Percentiles rank a stretch among this genome's conserved stretches.
Evolutionary conservation across 2,888 invertebrate species (phyloP).

Genomic region (Trichogramma evanescens): DNA sequence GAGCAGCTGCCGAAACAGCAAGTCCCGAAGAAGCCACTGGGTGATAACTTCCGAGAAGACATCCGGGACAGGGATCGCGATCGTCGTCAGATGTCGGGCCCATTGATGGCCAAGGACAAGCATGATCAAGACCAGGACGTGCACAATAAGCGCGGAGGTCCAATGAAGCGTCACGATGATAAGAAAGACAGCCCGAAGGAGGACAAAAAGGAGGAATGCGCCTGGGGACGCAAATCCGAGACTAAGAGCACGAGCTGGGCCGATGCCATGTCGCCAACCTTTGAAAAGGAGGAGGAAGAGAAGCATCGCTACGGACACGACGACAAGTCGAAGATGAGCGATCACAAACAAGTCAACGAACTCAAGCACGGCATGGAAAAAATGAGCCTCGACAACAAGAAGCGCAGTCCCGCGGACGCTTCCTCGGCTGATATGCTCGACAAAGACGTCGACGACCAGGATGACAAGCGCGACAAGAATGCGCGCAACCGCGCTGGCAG

Average conservation of each 20-base stretch:
- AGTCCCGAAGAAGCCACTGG: conserved; percentile 28
- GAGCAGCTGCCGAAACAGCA: conserved; percentile 7
- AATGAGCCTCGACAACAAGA: conserved; percentile 37
- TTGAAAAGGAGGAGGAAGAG: conserved; percentile 47
- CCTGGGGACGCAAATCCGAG: conserved; percentile 49
- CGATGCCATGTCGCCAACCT: conserved; percentile 45
- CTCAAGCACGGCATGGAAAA: conserved; percentile 39
- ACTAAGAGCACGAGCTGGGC: conserved; percentile 43
- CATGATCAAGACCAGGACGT: conserved; percentile 57
- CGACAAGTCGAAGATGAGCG: conserved; percentile 40
- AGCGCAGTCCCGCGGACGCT: conserved; percentile 34
- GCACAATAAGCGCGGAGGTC: conserved; percentile 50
- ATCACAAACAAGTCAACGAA: conserved; percentile 37
- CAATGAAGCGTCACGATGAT: conserved; percentile 47
- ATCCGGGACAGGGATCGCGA: conserved; percentile 38
- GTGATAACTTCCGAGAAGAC: conserved; percentile 41
- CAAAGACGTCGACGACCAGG: conserved; percentile 40
- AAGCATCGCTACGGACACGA: conserved; percentile 4
- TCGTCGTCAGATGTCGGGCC: conserved; percentile 52
- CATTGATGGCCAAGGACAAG: conserved; percentile 54
- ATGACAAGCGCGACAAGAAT: conserved; percentile 45
- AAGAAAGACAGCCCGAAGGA: conserved; percentile 47
- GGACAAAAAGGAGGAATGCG: conserved; percentile 42
- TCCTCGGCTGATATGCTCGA: conserved; percentile 44
- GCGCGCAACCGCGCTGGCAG: conserved; percentile 47